Evolutionary conservation across 2,797 vertebrate species (phyloP).

Genomic region (Ispidina lecontei): DNA sequence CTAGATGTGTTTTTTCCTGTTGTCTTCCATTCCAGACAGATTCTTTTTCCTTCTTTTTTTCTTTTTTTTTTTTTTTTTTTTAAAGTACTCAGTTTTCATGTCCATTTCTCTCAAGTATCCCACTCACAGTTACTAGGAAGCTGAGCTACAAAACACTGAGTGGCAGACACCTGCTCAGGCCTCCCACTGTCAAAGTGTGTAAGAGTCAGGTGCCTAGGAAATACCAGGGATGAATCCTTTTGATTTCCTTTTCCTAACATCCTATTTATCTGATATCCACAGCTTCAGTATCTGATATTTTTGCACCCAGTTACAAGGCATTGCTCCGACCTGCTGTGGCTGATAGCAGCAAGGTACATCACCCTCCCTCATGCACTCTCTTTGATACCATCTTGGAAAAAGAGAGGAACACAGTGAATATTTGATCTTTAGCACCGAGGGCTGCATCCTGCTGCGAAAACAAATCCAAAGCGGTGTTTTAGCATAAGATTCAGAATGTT

Average conservation of each 20-base stretch:
- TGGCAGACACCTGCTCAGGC: rapidly evolving
- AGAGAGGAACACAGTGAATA: not conserved
- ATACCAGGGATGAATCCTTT: not conserved
- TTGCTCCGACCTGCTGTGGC: not conserved
- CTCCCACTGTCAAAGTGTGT: not conserved
- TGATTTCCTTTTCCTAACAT: not conserved
- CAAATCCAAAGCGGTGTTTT: not conserved
- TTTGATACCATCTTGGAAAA: not conserved
- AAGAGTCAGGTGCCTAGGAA: not conserved
- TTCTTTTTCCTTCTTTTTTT: not conserved
- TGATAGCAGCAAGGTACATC: not conserved
- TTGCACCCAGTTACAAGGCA: not conserved
- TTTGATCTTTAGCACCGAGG: not conserved
- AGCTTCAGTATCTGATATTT: not conserved
- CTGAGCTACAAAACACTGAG: not conserved
- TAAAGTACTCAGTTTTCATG: not conserved
- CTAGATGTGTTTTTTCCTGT: rapidly evolving
- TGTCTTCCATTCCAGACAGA: not conserved
- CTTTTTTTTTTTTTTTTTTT: not conserved
- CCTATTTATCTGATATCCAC: not conserved
- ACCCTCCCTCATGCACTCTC: not conserved
- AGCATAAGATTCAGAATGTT: not conserved
- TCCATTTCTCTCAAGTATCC: not conserved
- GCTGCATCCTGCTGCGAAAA: not conserved
- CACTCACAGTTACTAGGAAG: not conserved